Conservation (phyloP, 2,113 vertebrate genomes). For the Menura novaehollandiae region DNA sequence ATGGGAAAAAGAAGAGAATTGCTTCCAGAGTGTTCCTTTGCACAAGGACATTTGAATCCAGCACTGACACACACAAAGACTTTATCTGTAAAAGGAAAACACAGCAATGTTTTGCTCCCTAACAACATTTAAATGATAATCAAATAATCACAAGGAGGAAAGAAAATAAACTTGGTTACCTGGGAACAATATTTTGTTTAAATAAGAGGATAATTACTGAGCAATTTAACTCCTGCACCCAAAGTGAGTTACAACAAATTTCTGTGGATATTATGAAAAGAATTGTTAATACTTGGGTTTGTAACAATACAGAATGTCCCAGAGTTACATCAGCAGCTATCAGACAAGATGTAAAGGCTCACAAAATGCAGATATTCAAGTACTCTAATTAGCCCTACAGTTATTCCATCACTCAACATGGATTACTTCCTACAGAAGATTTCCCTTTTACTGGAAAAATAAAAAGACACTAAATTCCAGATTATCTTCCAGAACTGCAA, state of each 20-base stretch:
- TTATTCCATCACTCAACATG: neutral
- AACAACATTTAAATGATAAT: neutral
- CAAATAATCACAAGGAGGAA: neutral
- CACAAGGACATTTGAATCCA: constrained; percentile 93
- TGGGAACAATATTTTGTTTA: neutral
- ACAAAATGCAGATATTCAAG: neutral
- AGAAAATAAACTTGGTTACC: neutral
- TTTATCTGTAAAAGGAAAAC: constrained; percentile 76
- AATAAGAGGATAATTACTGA: neutral
- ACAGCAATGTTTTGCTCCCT: neutral
- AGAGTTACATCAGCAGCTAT: neutral
- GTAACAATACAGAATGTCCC: neutral
- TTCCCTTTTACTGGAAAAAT: neutral
- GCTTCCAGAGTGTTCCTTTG: constrained; percentile 94
- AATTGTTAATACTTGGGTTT: neutral
- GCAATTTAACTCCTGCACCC: neutral
- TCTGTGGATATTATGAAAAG: neutral
- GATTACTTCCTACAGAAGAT: neutral
- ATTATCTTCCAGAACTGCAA: neutral
- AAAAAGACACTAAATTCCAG: neutral
- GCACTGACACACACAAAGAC: constrained; percentile 82
- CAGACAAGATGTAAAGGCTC: neutral
- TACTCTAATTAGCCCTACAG: neutral
- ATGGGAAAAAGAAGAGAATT: constrained; percentile 91
- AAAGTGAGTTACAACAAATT: neutral